Percentiles rank a stretch among this genome's conserved stretches.
phyloP scores from a whole-genome alignment of 2,797 vertebrate species.

The Bradypodion ventrale region DNA sequence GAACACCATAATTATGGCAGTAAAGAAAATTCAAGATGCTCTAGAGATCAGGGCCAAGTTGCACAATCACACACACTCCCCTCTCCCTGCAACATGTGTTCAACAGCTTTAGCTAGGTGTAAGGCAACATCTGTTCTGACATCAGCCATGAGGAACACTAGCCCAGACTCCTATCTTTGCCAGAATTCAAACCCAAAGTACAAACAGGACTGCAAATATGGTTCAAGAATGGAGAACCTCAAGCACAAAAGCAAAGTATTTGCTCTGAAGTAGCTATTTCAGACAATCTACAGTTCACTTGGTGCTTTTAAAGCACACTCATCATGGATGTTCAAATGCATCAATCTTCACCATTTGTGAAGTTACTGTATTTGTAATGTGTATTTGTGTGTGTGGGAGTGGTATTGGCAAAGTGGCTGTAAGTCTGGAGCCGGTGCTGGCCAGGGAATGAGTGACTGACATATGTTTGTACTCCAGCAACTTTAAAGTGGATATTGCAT shows the following conservation, averaged over 20 bases:
- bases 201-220: background rate
- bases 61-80: background rate
- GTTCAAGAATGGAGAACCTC: background rate
- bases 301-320: background rate
- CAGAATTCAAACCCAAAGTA: background rate
- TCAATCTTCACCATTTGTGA: background rate
- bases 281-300: background rate
- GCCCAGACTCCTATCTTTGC: background rate
- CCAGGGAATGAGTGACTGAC: background rate
- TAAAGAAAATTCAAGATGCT: background rate
- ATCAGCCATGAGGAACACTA: background rate
- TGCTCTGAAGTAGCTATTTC: background rate
- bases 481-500: background rate
- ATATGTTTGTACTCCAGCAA: background rate
- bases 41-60: background rate
- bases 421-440: background rate
- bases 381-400: background rate
- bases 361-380: background rate
- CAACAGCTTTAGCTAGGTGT: background rate
- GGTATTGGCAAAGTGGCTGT: background rate
- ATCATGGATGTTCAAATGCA: background rate
- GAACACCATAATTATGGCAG: background rate
- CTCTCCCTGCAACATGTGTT: background rate
- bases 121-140: background rate
- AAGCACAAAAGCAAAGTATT: background rate